Conservation (phyloP, 2,113 vertebrate genomes). For the Vulpes ferrilata region DNA sequence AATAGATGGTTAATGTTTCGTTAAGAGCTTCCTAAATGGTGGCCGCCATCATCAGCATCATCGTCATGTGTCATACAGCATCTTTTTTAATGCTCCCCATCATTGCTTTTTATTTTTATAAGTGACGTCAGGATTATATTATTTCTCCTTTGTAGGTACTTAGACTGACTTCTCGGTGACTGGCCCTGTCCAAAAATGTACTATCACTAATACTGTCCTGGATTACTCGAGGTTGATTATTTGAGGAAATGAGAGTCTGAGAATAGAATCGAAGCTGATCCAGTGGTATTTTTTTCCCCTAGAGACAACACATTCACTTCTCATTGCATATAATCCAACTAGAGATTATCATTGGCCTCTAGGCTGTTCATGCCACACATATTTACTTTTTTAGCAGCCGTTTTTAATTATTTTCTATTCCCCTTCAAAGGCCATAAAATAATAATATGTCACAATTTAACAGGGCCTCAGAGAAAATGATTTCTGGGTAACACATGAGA, state of each 20-base stretch:
- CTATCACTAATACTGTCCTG: background rate
- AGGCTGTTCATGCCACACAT: slow-evolving; percentile 67
- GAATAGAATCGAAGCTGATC: slow-evolving; percentile 22
- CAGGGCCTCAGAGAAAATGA: slow-evolving; percentile 66
- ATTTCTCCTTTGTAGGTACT: background rate
- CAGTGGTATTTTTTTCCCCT: background rate
- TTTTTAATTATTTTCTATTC: slow-evolving; percentile 78
- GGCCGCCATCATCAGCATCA: background rate
- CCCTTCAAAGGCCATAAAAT: slow-evolving; percentile 71
- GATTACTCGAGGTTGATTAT: background rate
- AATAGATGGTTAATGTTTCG: background rate
- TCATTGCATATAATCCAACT: slow-evolving; percentile 73
- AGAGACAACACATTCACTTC: slow-evolving; percentile 39
- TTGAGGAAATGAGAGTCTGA: background rate
- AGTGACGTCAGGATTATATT: background rate
- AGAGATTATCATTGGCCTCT: slow-evolving; percentile 76
- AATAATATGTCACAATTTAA: slow-evolving; percentile 72
- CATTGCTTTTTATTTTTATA: background rate
- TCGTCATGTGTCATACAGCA: background rate
- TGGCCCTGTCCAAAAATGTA: background rate
- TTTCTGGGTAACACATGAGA: slow-evolving; percentile 52
- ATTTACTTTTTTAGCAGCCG: slow-evolving; percentile 63
- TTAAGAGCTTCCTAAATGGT: background rate
- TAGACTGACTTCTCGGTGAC: background rate
- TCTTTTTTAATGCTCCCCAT: background rate